Base-by-base conservation (phyloP, 2,113 vertebrate genomes). In the Chlamydotis undulata region DNA sequence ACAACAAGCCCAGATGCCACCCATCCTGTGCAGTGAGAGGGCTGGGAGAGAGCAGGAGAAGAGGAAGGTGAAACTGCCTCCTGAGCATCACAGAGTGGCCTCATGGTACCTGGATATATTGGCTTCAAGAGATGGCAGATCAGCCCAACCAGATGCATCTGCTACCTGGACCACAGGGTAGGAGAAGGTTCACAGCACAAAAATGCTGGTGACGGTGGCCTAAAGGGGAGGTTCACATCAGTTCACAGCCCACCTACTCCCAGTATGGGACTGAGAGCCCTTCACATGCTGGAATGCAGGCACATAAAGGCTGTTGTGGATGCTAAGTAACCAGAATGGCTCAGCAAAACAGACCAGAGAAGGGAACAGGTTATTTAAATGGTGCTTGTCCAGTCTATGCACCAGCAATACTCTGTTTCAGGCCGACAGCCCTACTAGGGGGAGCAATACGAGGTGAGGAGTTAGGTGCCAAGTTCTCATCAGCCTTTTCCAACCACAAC, bases 401-500 rank as follows among this genome's bases (percentile, higher is more conserved):
- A 63, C 31, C 75, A 82, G 82, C 68, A 83, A 1, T 15, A 31
- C 50, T 91, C 74, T 83, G 65, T 83, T 73, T 89, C 73, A 70
- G 69, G 29, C 83, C 5, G 2, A 64, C 6, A 87, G 0, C 43
- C 41, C 84, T 64, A 6, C 53, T 10, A 28, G 19, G 37, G 22
- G 41, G 29, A 94, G 65, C 39, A 55, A 82, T 23, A 10, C 0
- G 8, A 94, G 63, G 50, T 43, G 55, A 55, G 21, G 50, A 57
- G 28, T 45, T 49, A 50, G 63, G 68, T 80, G 87, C 93, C 94
- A 94, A 90, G 63, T 78, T 93, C 90, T 90, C 88, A 86, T 59
- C 88, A 81, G 75, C 64, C 79, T 86, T 92, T 96, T 90, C 92
- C 90, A 86, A 79, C 31, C 88, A 77, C 85, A 92, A 75, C 64